Evolutionary conservation across 1,140 invertebrate genomes (phyloP), one percentile per base, ranked within the genome.

Genomic region (Stenopsyche tienmushanensis): DNA sequence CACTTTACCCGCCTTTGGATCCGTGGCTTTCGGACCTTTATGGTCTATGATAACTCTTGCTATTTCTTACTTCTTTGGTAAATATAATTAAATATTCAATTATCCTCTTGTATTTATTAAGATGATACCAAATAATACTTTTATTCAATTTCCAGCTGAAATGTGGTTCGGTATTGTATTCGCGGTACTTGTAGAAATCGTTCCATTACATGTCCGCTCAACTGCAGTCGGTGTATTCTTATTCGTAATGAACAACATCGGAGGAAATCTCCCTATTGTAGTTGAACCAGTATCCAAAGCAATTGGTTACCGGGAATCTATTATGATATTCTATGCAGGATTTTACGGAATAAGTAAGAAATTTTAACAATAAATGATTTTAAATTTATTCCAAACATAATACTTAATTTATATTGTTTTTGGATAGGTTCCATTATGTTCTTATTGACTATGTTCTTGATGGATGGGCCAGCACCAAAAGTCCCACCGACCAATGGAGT

Each of bases 111-210:
- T 20, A 54, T 39, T 8, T 39, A 39, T n/a, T n/a, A n/a, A n/a
- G n/a, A n/a, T n/a, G n/a, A n/a, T n/a, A n/a, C n/a, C n/a, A n/a
- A n/a, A n/a, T n/a, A n/a, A n/a, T n/a, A n/a, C n/a, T n/a, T n/a
- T n/a, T n/a, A n/a, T n/a, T 10, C 9, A n/a, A n/a, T 73, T 82
- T 82, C 0, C 77, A 90, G 91, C 92, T 74, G 92, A 95, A 80
- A 94, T 93, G 90, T 94, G 92, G 92, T 94, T 94, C 74, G 92
- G 92, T 45, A 93, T 95, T 64, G 85, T 94, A 1, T 94, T 94
- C 73, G 91, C 92, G 13, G 90, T 94, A 70, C 82, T 95, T 2
- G 90, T 95, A 1, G 92, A 94, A 78, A 90, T 94, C 64, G 91
- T 94, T 7, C 91, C 92, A 0, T 64, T 91, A 13, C 84, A 86